Evolutionary conservation across 2,113 vertebrate species (phyloP), one percentile per base, ranked within the genome.

Genomic region (Talpa occidentalis): DNA sequence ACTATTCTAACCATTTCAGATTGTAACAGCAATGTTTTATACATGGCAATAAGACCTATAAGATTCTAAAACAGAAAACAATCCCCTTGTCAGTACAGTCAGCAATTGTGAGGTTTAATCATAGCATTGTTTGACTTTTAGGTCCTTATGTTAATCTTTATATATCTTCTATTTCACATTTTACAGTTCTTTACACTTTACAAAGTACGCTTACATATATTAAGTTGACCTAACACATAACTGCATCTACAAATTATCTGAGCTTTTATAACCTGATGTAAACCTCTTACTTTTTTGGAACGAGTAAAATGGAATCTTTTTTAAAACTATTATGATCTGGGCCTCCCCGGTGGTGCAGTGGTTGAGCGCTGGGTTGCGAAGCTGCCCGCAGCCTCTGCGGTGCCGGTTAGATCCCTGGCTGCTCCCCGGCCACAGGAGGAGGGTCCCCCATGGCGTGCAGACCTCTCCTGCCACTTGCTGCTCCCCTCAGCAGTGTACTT

Each of bases 271-370:
- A 82, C 76, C 16, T 73, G 32, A 84, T 49, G 1, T 49, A 88
- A 92, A 90, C 40, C 42, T 88, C 24, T 47, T 79, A 62, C 10
- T 16, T 66, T 67, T 89, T 94, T 42, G 6, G 35, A 85, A 93
- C 21, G 9, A 32, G 16, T 77, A 89, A 70, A 52, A 92, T 80
- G 47, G 14, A 54, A 42, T 90, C 32, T 86, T 79, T 93, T 80
- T 79, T 32, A 92, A 83, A 91, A 72, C 56, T 92, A 67, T 52
- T n/a, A n/a, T n/a, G n/a, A n/a, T n/a, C n/a, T n/a, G n/a, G n/a
- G n/a, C n/a, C n/a, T n/a, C n/a, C n/a, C n/a, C n/a, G n/a, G n/a
- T n/a, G n/a, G n/a, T n/a, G n/a, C n/a, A n/a, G n/a, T n/a, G n/a
- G n/a, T n/a, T n/a, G n/a, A n/a, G n/a, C n/a, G n/a, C n/a, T n/a